Evolutionary conservation across 2,888 invertebrate species (phyloP), one percentile per base, ranked within the genome.

Genomic region (Erebia epiphron): DNA sequence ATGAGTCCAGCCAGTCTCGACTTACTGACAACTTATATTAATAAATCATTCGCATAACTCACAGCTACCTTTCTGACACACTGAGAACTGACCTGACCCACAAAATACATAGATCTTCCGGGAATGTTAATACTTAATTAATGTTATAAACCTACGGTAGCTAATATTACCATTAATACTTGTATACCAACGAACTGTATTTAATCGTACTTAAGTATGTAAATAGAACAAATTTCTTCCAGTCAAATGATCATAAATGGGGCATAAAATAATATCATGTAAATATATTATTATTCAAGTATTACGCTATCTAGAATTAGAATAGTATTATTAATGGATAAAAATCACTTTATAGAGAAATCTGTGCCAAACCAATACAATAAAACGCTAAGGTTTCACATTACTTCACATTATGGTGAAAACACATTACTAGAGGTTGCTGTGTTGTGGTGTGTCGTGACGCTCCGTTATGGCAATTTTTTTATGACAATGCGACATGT

Each of bases 231-330:
- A 9, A 26, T 26, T 56, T 64, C 41, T 50, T 58, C 21, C 56
- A 41, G 16, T 56, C 49, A n/a, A 18, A 18, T 50, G 26, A 49
- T 26, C 16, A 52, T 50, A 64, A 21, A 26, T 54, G 16, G 60
- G 56, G 35, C n/a, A 57, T 50, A 18, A 67, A 73, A 65, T 43
- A 43, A 21, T 70, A 61, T 57, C 49, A 52, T 52, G 43, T 61
- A 11, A 61, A 50, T 66, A 72, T 50, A 66, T 62, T 50, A 66
- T 62, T 61, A 35, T 62, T 43, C 58, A 46, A 16, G 56, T 66
- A 68, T 70, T 56, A 68, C 16, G 4, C 68, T 70, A 73, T 71
- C 70, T 73, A 68, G 52, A 65, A 50, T 61, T 68, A 65, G 46
- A 58, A 68, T 65, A 43, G 18, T 68, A 58, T 54, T 18, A 65